phyloP scores from a whole-genome alignment of 2,797 vertebrate genomes.

The Eulemur coronatus region DNA sequence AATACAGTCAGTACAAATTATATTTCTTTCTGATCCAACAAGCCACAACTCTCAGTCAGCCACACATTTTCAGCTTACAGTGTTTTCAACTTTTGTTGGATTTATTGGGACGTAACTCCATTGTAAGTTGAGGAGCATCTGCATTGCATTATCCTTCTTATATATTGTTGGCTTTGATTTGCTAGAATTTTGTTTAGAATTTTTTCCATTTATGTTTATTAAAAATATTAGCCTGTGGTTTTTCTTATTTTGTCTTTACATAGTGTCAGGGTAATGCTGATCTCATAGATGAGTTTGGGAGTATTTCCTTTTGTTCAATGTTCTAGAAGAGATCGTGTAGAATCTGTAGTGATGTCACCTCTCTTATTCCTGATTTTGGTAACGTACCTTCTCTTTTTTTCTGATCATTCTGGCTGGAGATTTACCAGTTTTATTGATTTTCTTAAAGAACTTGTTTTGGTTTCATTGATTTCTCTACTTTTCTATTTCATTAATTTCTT shows the following conservation, averaged over 20 bases:
- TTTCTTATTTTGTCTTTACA: background rate
- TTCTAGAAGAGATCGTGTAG: too few relatives aligned
- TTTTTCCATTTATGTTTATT: background rate
- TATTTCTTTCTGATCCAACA: background rate
- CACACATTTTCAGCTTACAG: background rate
- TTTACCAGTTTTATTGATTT: background rate
- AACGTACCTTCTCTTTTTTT: background rate
- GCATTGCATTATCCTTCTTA: background rate
- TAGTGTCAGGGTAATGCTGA: background rate
- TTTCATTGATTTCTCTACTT: background rate
- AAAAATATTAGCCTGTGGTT: background rate
- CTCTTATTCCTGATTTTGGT: background rate
- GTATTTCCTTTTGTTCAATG: background rate
- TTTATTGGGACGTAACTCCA: background rate
- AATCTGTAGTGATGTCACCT: background rate
- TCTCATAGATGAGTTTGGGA: background rate
- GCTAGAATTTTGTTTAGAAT: background rate
- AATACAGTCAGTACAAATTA: background rate
- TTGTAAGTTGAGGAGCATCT: background rate
- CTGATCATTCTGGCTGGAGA: background rate
- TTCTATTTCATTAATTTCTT: background rate
- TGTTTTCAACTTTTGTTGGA: background rate
- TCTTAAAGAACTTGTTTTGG: background rate
- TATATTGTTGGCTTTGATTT: background rate
- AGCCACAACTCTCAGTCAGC: background rate